Base-by-base conservation (phyloP, 2,797 vertebrate species). In the Odontamblyopus lacepedii region DNA sequence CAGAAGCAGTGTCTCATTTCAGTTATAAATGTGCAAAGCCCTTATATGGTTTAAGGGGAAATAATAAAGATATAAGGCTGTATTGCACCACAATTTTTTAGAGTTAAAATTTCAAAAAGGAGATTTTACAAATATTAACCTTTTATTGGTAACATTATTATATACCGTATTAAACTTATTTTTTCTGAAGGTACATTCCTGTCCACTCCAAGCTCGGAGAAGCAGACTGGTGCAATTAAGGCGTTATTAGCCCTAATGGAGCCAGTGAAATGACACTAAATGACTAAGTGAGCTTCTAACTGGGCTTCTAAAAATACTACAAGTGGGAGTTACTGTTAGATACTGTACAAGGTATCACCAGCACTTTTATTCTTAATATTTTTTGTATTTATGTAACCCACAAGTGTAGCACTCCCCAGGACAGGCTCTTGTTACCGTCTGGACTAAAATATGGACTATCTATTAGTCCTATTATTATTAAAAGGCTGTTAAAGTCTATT, bases 281-380 rank as follows among this genome's bases (percentile, higher is more conserved):
- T 27, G 27, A 50, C 44, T 63, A 63, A 63, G n/a, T 63, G 62
- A 63, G 27, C 57, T 19, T 62, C 62, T 63, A 63, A 63, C 62
- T 23, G 35, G 30, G 7, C 35, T 63, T 63, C 62, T 69, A 67
- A 38, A 62, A 62, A 63, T 63, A 63, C 62, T 41, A 23, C 62
- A 44, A 44, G 62, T 44, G 62, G 11, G 35, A 9, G n/a, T 23
- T 63, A 63, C 62, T 38, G 56, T 59, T 30, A 16, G 13, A 60
- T 60, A 60, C 57, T 63, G 35, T 44, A 61, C 26, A 61, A 32
- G 60, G 60, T 32, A 19, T 62, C 32, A 35, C 30, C 18, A 44
- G 38, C 18, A 63, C 35, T 63, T 41, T 38, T 23, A 41, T 41
- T 9, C 30, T 63, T 41, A 4, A n/a, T 44, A 63, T 38, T 23